These are phyloP conservation scores for Drosophila meridionalis DNA, from an alignment of 2,888 invertebrate genomes.

Conservation along the genomic window DNA sequence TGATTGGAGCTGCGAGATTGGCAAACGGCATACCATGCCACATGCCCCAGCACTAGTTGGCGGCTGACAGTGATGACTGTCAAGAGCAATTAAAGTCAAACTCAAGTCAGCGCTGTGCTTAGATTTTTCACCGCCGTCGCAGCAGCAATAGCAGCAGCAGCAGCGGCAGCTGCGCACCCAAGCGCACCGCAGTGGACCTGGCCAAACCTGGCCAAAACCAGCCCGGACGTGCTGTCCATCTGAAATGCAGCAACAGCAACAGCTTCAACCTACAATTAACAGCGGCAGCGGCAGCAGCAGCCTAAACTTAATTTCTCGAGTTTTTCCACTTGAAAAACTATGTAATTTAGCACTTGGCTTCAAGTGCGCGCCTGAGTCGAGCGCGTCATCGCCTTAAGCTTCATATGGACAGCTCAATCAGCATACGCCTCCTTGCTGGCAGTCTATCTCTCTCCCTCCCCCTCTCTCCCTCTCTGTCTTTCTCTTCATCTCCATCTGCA, in stretches of 20 bases:
- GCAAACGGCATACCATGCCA: conserved; percentile 58
- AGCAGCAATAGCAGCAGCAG: conserved; percentile 72
- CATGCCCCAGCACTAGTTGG: conserved; percentile 33
- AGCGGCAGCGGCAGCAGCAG: conserved; percentile 51
- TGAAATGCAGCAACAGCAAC: conserved; percentile 60
- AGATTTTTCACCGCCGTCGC: conserved; percentile 76
- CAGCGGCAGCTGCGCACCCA: conserved; percentile 54
- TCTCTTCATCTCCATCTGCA: conserved; percentile 40
- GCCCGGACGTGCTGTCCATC: conserved; percentile 75
- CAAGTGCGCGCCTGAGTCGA: conserved; percentile 54
- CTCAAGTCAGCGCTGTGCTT: conserved; percentile 73
- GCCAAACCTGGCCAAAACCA: conserved; percentile 21
- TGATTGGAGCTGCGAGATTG: conserved; percentile 78
- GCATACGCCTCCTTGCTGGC: conserved; percentile 21
- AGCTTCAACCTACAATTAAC: conserved; percentile 75
- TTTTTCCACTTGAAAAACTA: conserved; percentile 80
- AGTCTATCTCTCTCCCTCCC: not conserved
- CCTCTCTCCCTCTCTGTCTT: not conserved
- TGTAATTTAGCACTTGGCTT: conserved; percentile 79
- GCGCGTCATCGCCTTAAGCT: conserved; percentile 55
- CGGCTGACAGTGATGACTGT: conserved; percentile 82
- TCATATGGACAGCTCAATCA: conserved; percentile 73
- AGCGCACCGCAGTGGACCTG: conserved; percentile 30
- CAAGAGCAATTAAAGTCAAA: conserved; percentile 84
- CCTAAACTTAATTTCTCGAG: conserved; percentile 78